A percentile compares a stretch with the other conserved stretches of the same genome.
phyloP scores from a whole-genome alignment of 2,888 invertebrate species.

The Pilophorus perplexus region DNA sequence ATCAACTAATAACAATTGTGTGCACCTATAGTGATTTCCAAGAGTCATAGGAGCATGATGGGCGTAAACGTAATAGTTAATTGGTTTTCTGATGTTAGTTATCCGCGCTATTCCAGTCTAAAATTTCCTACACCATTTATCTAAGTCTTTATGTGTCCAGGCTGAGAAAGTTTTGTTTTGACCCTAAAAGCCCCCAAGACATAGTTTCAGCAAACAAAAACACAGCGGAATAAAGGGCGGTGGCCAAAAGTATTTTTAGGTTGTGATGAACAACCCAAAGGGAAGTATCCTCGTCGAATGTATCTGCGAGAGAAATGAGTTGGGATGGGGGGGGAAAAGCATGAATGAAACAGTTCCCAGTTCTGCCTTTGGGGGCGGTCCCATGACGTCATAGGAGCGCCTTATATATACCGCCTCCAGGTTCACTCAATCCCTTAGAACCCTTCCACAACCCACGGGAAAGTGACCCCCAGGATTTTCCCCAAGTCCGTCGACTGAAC shows the following conservation, averaged over 20 bases:
- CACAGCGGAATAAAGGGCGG: neutral
- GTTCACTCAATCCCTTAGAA: neutral
- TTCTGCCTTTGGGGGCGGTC: conserved; percentile 20
- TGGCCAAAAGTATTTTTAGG: neutral
- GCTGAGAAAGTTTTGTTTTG: conserved; percentile 16
- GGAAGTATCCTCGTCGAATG: neutral
- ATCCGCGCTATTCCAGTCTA: too few species aligned
- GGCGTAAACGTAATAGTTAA: too few species aligned
- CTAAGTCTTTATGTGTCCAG: too few species aligned
- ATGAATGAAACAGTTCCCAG: conserved; percentile 26
- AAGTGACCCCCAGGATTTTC: too few species aligned
- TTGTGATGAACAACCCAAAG: conserved; percentile 17
- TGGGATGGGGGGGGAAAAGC: conserved; percentile 17
- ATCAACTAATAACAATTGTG: too few species aligned
- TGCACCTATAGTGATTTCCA: too few species aligned
- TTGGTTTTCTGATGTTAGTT: too few species aligned
- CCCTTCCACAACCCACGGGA: too few species aligned
- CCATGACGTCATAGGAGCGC: conserved; percentile 6
- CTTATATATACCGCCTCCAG: conserved; percentile 33
- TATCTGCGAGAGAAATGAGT: too few species aligned
- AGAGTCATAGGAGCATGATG: too few species aligned
- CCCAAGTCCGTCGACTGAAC: too few species aligned
- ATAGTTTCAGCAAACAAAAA: neutral
- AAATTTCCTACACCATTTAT: too few species aligned
- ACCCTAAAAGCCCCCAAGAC: conserved; percentile 1